phyloP scores from a whole-genome alignment of 2,797 vertebrate species.

The Huso huso region DNA sequence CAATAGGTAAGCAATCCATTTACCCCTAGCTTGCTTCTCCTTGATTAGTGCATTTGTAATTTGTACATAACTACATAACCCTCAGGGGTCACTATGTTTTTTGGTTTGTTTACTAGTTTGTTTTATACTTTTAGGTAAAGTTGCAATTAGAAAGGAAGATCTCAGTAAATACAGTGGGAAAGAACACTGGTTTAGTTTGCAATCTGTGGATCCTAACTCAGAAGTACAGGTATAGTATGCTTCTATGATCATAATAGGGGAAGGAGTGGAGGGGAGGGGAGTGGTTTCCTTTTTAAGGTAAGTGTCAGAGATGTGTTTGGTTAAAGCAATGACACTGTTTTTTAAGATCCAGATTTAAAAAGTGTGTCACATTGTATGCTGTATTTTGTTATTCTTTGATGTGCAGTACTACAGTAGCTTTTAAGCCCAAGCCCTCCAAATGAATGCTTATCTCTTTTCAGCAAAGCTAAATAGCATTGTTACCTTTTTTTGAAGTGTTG shows the following conservation, averaged over 20 bases:
- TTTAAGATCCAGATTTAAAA: no score
- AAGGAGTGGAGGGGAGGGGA: no score
- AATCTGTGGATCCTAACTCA: constrained; percentile 91
- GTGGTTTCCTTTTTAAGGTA: background rate
- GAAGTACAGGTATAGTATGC: constrained; percentile 80
- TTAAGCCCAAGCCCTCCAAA: no score
- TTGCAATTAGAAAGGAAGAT: constrained; percentile 93
- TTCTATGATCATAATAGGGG: no score
- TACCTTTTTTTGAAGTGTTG: background rate
- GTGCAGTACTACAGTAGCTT: no score
- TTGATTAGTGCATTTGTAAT: constrained; percentile 1
- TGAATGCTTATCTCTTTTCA: background rate
- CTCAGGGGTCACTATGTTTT: no score
- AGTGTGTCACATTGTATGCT: no score
- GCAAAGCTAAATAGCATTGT: background rate
- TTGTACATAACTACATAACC: constrained; percentile 14
- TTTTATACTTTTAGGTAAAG: constrained; percentile 70
- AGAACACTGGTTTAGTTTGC: constrained; percentile 88
- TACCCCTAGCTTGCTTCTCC: background rate
- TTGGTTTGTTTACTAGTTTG: constrained; percentile 11
- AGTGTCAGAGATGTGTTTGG: no score
- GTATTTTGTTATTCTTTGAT: no score
- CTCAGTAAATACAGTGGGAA: constrained; percentile 82
- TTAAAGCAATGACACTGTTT: no score
- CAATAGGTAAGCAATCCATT: constrained; percentile 73